Percentiles rank a stretch among this genome's conserved stretches.
Conservation (phyloP, 35 echinoderm and acorn worm species). For the Apostichopus parvimensis region DNA sequence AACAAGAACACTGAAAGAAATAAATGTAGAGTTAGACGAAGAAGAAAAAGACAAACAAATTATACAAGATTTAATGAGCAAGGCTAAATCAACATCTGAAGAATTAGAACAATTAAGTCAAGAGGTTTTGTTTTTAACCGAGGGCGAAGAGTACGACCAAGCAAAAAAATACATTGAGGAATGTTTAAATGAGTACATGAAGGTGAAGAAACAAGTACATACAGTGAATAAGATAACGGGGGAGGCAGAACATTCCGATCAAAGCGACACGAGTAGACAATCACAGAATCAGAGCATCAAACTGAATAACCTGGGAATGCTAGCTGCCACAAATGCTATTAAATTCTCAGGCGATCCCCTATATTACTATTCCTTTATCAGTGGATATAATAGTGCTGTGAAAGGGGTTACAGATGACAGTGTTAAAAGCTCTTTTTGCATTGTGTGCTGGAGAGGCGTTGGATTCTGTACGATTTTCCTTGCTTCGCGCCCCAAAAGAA, state of each 20-base stretch:
- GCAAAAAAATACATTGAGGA: neutral
- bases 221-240: neutral
- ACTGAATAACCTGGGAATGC: neutral
- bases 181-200: neutral
- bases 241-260: neutral
- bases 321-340: neutral
- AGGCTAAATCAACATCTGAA: neutral
- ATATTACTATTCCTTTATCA: constrained; percentile 43
- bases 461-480: neutral
- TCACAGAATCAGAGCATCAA: neutral
- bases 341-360: constrained; percentile 24
- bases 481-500: neutral
- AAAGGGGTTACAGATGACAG: neutral
- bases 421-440: constrained; percentile 13
- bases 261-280: neutral
- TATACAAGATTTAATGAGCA: constrained; percentile 13
- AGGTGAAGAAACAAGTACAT: neutral
- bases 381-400: neutral
- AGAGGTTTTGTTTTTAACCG: constrained; percentile 6
- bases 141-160: neutral
- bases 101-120: neutral
- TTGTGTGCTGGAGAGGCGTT: neutral
- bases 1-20: too few relatives aligned
- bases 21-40: too few relatives aligned
- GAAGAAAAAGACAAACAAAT: too few relatives aligned